phyloP scores from a whole-genome alignment of 2,888 invertebrate species.

The Pristionchus maxplancki region DNA sequence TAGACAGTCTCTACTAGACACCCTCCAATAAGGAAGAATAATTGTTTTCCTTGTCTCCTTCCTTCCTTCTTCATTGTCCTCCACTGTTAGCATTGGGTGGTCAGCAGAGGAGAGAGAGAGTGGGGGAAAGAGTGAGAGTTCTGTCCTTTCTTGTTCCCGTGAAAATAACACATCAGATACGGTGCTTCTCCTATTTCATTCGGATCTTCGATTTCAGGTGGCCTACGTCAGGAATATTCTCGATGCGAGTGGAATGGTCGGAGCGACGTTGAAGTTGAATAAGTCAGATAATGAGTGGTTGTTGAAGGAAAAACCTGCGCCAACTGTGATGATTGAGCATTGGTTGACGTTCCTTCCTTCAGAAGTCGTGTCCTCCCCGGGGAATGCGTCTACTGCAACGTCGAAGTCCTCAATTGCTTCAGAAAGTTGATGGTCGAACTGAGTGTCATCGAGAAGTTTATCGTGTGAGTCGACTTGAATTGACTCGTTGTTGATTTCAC shows the following conservation, averaged over 20 bases:
- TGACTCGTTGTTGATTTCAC: not conserved
- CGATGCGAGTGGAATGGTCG: conserved; percentile 55
- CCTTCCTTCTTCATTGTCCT: not conserved
- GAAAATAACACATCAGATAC: not conserved
- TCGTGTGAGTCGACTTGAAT: conserved; percentile 3
- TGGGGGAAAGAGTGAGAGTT: not conserved
- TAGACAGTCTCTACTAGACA: not conserved
- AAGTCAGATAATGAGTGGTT: not conserved
- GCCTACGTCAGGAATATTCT: conserved; percentile 55
- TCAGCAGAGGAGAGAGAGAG: not conserved
- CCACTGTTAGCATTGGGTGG: not conserved
- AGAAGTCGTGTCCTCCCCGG: conserved; percentile 44
- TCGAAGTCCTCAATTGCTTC: conserved; percentile 59
- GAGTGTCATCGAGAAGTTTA: conserved; percentile 51
- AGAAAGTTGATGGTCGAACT: conserved; percentile 51
- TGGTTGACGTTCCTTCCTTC: too few relatives aligned
- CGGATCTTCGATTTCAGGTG: conserved; percentile 15
- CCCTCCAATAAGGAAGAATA: conserved; percentile 18
- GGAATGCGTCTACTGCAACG: conserved; percentile 48
- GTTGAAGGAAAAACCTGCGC: too few relatives aligned
- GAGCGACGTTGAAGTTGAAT: conserved; percentile 46
- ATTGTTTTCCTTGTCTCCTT: not conserved
- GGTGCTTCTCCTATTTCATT: not conserved
- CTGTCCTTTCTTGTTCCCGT: not conserved
- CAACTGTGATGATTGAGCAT: too few relatives aligned